These are phyloP conservation scores for Leptinotarsa peninsularis DNA, from an alignment of 2,888 invertebrate genomes.

Conservation along the genomic window DNA sequence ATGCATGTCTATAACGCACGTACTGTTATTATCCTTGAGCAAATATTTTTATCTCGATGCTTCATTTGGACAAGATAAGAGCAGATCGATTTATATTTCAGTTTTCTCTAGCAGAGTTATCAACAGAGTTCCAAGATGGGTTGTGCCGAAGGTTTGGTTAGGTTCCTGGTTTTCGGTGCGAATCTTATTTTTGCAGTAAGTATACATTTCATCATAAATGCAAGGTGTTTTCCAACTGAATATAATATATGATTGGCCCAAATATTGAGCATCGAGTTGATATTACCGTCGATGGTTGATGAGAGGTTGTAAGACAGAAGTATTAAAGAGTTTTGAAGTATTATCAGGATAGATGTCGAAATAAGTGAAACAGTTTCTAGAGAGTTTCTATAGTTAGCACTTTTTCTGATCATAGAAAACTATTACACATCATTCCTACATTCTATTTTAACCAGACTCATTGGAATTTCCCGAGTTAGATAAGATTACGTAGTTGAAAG, in stretches of 20 bases:
- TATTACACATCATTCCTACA: no score
- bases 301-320: no score
- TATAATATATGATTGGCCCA: neutral
- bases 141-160: conserved; percentile 59
- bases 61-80: conserved; percentile 21
- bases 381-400: no score
- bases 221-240: neutral
- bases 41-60: conserved; percentile 24
- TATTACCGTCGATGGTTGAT: no score
- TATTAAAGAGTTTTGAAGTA: no score
- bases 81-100: neutral
- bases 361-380: no score
- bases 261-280: no score
- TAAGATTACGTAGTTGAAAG: no score
- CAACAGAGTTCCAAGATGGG: conserved; percentile 52
- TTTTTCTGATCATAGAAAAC: no score
- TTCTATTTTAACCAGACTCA: no score
- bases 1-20: neutral
- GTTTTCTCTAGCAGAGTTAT: neutral
- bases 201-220: conserved; percentile 54
- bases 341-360: no score
- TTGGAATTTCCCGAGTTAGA: no score
- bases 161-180: conserved; percentile 58
- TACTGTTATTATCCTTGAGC: conserved; percentile 13
- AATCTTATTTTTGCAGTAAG: conserved; percentile 79